Evolutionary conservation across 2,113 vertebrate species (phyloP).

Genomic region (Agapornis roseicollis): DNA sequence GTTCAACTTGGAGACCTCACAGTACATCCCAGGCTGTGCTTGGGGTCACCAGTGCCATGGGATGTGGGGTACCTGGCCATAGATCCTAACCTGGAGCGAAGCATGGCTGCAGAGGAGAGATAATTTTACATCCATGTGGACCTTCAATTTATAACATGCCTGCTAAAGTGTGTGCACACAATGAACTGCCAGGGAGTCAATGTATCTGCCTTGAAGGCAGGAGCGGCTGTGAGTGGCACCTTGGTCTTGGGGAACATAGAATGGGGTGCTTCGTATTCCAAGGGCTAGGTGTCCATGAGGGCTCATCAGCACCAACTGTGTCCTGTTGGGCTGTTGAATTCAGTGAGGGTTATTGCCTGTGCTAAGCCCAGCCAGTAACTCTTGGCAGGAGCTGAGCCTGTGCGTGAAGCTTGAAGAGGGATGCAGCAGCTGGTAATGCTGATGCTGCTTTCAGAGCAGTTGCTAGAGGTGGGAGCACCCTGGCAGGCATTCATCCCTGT

Average conservation of each 20-base stretch:
- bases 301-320: not conserved
- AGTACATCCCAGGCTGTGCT: rapidly evolving
- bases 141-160: not conserved
- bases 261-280: rapidly evolving
- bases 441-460: not conserved
- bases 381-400: not conserved
- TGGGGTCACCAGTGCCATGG: rapidly evolving
- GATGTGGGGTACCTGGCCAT: not conserved
- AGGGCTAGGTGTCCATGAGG: rapidly evolving
- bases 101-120: rapidly evolving
- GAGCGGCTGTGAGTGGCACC: rapidly evolving
- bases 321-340: not conserved
- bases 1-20: rapidly evolving
- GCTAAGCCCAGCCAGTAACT: not conserved
- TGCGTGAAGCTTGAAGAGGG: not conserved
- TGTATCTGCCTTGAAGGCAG: not conserved
- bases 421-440: rapidly evolving
- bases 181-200: not conserved
- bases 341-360: rapidly evolving
- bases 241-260: rapidly evolving
- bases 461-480: not conserved
- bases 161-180: rapidly evolving
- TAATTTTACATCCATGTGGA: not conserved
- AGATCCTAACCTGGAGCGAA: rapidly evolving
- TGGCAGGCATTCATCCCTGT: not conserved